Evolutionary conservation across 2,888 invertebrate species (phyloP).

Genomic region (Drosophila buzzatii): DNA sequence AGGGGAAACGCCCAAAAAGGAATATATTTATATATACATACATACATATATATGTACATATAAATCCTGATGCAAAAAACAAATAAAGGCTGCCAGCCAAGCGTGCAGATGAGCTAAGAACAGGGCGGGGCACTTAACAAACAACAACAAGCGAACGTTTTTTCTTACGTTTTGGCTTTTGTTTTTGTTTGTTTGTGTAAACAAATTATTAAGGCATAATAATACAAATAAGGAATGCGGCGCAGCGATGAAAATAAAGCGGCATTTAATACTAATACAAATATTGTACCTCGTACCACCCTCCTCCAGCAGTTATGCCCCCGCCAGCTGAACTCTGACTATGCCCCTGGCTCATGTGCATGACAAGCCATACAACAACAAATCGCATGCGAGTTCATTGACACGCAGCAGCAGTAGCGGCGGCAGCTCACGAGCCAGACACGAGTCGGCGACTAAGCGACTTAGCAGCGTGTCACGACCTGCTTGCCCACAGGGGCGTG

Average conservation of each 20-base stretch:
- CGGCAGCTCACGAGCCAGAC: conserved; percentile 39
- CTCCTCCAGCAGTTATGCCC: neutral
- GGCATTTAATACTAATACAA: conserved; percentile 54
- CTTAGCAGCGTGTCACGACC: conserved; percentile 47
- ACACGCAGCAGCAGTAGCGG: conserved; percentile 57
- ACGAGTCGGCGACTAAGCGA: conserved; percentile 24
- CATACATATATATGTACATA: neutral
- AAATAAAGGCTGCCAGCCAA: conserved; percentile 37
- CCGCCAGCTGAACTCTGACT: conserved; percentile 1
- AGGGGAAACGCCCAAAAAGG: conserved; percentile 46
- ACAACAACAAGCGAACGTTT: conserved; percentile 22
- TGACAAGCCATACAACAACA: conserved; percentile 71
- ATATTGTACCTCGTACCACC: neutral
- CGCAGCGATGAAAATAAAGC: conserved; percentile 70
- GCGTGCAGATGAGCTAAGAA: conserved; percentile 27
- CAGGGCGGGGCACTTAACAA: conserved; percentile 45
- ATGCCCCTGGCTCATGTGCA: conserved; percentile 13
- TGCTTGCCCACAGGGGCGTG: neutral
- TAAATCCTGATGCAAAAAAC: conserved; percentile 37
- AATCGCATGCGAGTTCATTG: conserved; percentile 78
- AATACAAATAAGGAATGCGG: conserved; percentile 59
- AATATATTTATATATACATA: neutral
- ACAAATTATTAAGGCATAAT: conserved; percentile 74
- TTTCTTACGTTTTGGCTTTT: conserved; percentile 12
- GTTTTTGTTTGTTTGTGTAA: conserved; percentile 65